A percentile compares a stretch with the other conserved stretches of the same genome.
Evolutionary conservation across 2,113 vertebrate genomes (phyloP).

Genomic region (Grammomys dolichurus): DNA sequence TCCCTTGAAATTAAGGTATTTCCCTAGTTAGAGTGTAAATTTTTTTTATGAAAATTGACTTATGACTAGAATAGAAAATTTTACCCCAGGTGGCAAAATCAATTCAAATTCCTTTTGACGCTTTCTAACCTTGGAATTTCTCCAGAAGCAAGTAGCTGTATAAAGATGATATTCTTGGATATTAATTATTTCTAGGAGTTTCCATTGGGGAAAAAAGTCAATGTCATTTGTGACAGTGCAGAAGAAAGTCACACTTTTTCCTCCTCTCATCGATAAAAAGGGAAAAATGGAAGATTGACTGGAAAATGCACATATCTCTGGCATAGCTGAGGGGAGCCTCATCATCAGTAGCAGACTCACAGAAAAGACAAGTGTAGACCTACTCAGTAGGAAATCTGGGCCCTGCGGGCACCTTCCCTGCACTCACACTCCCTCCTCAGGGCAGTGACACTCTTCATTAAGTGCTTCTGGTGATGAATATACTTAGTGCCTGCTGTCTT

Average conservation of each 20-base stretch:
- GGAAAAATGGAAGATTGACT: neutral
- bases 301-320: neutral
- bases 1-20: conserved; percentile 65
- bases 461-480: neutral
- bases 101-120: conserved; percentile 80
- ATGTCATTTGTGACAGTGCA: conserved; percentile 79
- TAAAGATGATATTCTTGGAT: conserved; percentile 79
- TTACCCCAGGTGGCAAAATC: conserved; percentile 82
- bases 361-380: accelerated
- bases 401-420: accelerated
- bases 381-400: accelerated
- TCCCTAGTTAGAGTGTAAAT: conserved; percentile 53
- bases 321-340: neutral
- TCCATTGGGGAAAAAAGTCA: conserved; percentile 71
- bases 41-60: conserved; percentile 80
- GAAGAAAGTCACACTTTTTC: conserved; percentile 63
- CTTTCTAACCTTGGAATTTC: conserved; percentile 80
- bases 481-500: neutral
- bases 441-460: neutral
- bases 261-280: neutral
- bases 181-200: conserved; percentile 80
- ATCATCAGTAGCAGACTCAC: accelerated
- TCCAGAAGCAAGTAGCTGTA: conserved; percentile 72
- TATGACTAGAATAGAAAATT: conserved; percentile 73
- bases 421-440: neutral